Conservation (phyloP, 1,140 invertebrate genomes). For the Phthorimaea operculella region DNA sequence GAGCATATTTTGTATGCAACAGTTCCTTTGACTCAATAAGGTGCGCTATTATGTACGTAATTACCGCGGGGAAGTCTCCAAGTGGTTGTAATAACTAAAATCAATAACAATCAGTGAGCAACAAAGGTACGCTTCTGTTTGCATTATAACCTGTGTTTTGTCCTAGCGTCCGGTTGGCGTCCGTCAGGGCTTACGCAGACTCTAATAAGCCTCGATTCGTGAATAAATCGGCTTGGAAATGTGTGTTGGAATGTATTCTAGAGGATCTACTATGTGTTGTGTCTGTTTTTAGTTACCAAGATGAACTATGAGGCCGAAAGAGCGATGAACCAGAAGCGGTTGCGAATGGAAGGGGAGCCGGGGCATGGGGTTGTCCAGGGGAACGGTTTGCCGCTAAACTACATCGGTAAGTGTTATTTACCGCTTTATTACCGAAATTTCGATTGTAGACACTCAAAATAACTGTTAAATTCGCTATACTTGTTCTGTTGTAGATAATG, state of each 20-base stretch:
- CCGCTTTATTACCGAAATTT: background rate
- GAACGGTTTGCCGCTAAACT: conserved; percentile 65
- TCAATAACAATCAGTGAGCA: conserved; percentile 64
- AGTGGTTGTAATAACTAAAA: conserved; percentile 62
- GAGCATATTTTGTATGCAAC: conserved; percentile 64
- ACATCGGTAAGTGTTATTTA: conserved; percentile 48
- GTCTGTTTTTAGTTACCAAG: conserved; percentile 60
- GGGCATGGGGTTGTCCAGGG: conserved; percentile 64
- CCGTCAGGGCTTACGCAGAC: conserved; percentile 56
- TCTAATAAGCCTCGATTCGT: conserved; percentile 37
- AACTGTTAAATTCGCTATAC: background rate
- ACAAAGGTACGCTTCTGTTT: conserved; percentile 68
- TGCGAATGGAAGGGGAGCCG: conserved; percentile 65
- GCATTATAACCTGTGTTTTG: conserved; percentile 68
- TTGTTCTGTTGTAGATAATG: conserved; percentile 59
- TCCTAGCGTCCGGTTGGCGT: conserved; percentile 67
- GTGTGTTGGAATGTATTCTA: conserved; percentile 23
- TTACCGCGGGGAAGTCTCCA: conserved; percentile 39
- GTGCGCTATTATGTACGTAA: conserved; percentile 57
- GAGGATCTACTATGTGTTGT: conserved; percentile 29
- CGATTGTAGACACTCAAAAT: background rate
- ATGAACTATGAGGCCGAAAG: conserved; percentile 69
- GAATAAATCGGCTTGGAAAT: conserved; percentile 28
- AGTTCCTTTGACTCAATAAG: conserved; percentile 56
- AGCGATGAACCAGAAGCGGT: conserved; percentile 66